Conservation (phyloP, 2,888 invertebrate species). For the Eupelmus urozonus region DNA sequence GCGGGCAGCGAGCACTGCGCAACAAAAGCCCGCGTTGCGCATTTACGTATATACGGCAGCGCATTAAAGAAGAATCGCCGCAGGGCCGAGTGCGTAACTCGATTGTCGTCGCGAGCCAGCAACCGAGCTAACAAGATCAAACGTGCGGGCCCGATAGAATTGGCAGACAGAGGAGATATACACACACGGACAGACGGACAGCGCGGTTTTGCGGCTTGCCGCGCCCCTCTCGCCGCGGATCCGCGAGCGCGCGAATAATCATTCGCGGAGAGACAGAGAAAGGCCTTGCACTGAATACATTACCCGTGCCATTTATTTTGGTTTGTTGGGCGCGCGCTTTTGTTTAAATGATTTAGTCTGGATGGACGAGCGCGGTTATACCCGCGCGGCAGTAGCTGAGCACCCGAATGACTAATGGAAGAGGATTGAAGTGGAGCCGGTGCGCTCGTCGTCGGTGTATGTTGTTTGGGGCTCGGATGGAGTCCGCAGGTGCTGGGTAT, state of each 20-base stretch:
- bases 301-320: conserved; percentile 74
- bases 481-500: background rate
- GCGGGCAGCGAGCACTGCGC: background rate
- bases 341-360: conserved; percentile 71
- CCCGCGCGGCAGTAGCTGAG: background rate
- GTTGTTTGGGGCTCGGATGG: too few species aligned
- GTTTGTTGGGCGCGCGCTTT: conserved; percentile 72
- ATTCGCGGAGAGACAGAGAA: too few species aligned
- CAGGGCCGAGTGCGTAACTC: conserved; percentile 56
- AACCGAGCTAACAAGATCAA: conserved; percentile 70
- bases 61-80: conserved; percentile 41
- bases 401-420: conserved; percentile 29
- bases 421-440: background rate
- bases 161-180: conserved; percentile 56
- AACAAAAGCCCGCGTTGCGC: too few species aligned
- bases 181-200: conserved; percentile 35
- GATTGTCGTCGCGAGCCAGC: conserved; percentile 63
- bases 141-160: conserved; percentile 62
- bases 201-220: conserved; percentile 71
- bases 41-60: conserved; percentile 6
- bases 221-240: conserved; percentile 64
- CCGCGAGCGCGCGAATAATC: conserved; percentile 74
- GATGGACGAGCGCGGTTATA: too few species aligned
- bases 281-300: conserved; percentile 71
- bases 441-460: too few species aligned